These are phyloP conservation scores for Pyrgus malvae DNA, from an alignment of 2,888 invertebrate species.

Conservation along the genomic window DNA sequence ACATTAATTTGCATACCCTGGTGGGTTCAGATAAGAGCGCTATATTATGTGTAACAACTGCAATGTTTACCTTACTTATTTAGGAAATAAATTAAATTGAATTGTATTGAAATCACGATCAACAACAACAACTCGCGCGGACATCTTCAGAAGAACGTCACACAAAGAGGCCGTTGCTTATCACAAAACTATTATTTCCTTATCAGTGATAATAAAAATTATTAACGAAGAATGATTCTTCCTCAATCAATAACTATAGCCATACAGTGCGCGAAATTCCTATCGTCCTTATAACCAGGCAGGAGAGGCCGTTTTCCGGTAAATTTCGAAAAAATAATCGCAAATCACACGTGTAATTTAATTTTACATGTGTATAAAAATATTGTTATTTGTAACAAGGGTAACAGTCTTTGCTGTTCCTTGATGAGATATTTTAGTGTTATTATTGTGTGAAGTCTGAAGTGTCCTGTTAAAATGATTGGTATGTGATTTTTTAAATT, in stretches of 20 bases:
- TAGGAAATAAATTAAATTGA: no score
- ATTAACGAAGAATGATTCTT: constrained; percentile 27
- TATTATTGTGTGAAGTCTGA: neutral
- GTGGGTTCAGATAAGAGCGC: no score
- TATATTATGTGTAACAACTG: no score
- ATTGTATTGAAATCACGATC: no score
- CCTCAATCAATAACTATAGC: constrained; percentile 19
- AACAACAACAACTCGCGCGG: neutral
- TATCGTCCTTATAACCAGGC: neutral
- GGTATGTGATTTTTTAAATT: constrained; percentile 6
- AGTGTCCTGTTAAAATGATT: constrained; percentile 8
- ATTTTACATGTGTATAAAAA: constrained; percentile 4
- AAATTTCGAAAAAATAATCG: neutral
- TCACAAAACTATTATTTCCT: constrained; percentile 19
- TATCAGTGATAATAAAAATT: constrained; percentile 32
- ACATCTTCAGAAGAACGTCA: neutral
- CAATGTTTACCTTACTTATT: neutral
- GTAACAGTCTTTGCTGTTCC: neutral
- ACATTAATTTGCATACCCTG: no score
- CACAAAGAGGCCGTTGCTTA: constrained; percentile 15
- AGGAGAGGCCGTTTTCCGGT: neutral
- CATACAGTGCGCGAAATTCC: neutral
- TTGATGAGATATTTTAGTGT: neutral
- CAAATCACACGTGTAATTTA: neutral
- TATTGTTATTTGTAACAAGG: neutral